Evolutionary conservation across 2,888 invertebrate species (phyloP).

Genomic region (Diadegma fenestrale): DNA sequence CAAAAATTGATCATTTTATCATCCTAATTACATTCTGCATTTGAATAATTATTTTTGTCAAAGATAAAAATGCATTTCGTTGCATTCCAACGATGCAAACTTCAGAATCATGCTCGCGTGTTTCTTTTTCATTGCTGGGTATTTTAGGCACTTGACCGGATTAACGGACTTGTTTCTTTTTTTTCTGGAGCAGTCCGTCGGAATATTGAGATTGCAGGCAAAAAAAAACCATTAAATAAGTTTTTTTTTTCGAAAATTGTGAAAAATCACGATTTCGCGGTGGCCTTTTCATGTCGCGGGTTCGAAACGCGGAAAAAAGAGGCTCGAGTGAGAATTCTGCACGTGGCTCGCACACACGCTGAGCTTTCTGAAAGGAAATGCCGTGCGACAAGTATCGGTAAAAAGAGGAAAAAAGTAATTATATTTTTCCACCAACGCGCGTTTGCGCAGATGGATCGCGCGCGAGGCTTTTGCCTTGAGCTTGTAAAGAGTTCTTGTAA

Average conservation of each 20-base stretch:
- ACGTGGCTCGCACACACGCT: not conserved
- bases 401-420: constrained; percentile 19
- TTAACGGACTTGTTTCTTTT: constrained; percentile 11
- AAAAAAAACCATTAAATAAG: constrained; percentile 6
- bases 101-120: no score
- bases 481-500: constrained; percentile 46
- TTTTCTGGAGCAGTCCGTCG: not conserved
- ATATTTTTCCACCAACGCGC: not conserved
- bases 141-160: constrained; percentile 28
- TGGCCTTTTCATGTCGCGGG: constrained; percentile 12
- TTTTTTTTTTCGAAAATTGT: constrained; percentile 2
- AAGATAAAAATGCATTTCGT: no score
- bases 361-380: constrained; percentile 38
- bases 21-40: no score
- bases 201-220: constrained; percentile 24
- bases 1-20: no score
- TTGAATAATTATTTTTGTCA: no score
- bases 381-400: constrained; percentile 15
- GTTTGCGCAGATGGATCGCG: not conserved
- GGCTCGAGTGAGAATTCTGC: constrained; percentile 7
- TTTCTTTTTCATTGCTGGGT: not conserved
- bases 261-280: constrained; percentile 7
- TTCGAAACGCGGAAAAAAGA: not conserved
- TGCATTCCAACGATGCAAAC: no score
- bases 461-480: not conserved